phyloP scores from a whole-genome alignment of 2,113 vertebrate species.

The Chaetura pelagica region DNA sequence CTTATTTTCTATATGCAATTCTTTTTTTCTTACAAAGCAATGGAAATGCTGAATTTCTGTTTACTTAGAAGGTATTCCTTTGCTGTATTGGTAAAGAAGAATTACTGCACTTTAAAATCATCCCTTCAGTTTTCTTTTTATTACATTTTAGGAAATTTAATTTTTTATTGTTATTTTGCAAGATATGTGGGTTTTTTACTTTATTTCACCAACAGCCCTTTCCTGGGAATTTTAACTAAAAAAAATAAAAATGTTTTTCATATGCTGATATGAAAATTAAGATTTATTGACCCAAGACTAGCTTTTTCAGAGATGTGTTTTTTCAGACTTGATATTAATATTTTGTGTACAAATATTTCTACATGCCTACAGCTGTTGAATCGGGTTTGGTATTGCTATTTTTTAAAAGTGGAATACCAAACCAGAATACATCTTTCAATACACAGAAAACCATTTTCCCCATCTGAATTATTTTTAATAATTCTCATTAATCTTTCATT shows the following conservation, averaged over 20 bases:
- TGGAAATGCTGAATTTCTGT: not conserved
- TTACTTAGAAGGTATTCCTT: not conserved
- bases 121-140: not conserved
- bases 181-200: not conserved
- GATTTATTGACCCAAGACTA: not conserved
- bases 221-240: not conserved
- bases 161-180: not conserved
- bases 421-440: not conserved
- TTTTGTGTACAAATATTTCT: not conserved
- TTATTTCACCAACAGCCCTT: not conserved
- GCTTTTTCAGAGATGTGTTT: not conserved
- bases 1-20: not conserved
- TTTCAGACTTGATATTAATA: not conserved
- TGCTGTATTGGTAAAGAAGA: not conserved
- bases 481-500: not conserved
- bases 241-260: not conserved
- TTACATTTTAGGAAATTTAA: not conserved
- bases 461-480: not conserved
- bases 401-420: not conserved
- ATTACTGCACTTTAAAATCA: not conserved
- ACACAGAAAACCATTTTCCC: not conserved
- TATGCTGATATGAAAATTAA: not conserved
- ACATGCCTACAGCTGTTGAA: not conserved
- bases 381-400: not conserved
- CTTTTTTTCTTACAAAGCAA: not conserved